Conservation (phyloP, 2,113 vertebrate genomes). For the Brachirus orientalis region DNA sequence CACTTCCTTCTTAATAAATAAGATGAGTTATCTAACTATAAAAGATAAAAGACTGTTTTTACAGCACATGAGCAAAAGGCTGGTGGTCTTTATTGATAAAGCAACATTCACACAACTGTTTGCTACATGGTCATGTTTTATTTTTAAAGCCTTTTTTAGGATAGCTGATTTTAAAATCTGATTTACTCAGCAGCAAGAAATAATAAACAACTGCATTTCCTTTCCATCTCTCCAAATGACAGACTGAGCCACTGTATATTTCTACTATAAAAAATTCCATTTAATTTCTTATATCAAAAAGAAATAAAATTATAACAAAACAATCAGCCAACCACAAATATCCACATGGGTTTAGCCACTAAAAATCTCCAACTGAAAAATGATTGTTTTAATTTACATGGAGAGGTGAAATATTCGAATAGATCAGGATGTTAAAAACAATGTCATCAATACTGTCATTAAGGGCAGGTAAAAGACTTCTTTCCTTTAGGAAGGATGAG, state of each 20-base stretch:
- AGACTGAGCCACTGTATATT: conserved; percentile 78
- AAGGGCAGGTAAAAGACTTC: conserved; percentile 47
- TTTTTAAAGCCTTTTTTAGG: conserved; percentile 77
- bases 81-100: not conserved
- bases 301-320: conserved; percentile 76
- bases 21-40: conserved; percentile 46
- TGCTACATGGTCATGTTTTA: conserved; percentile 72
- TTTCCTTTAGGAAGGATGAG: conserved; percentile 49
- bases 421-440: conserved; percentile 40
- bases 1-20: conserved; percentile 70
- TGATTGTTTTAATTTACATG: conserved; percentile 66
- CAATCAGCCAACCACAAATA: conserved; percentile 75
- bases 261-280: conserved; percentile 90
- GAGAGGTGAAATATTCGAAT: conserved; percentile 51
- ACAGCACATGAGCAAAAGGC: not conserved
- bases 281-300: conserved; percentile 83
- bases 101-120: conserved; percentile 47
- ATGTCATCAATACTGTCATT: conserved; percentile 72
- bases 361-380: conserved; percentile 66
- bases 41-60: conserved; percentile 27
- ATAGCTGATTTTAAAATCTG: conserved; percentile 16
- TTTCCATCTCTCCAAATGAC: conserved; percentile 83
- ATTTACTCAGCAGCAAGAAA: conserved; percentile 72
- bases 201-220: conserved; percentile 74
- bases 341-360: conserved; percentile 67